Conservation (phyloP, 92 coral and sea anemone species). For the Zoanthus sociatus region DNA sequence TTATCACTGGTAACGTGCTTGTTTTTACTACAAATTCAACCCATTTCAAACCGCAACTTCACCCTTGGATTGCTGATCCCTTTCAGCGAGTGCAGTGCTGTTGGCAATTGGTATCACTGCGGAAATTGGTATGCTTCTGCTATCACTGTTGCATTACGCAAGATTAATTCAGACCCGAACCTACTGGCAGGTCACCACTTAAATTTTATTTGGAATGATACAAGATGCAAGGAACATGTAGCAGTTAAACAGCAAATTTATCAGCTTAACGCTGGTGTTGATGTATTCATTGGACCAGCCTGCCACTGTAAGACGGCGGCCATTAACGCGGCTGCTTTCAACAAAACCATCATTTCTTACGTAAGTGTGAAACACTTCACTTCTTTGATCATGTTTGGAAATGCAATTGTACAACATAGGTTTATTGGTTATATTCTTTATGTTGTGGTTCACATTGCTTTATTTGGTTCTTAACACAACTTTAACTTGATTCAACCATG, state of each 20-base stretch:
- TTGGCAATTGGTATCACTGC: conserved; percentile 37
- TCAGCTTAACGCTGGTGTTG: conserved; percentile 64
- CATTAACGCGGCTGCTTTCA: conserved; percentile 77
- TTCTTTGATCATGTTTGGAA: background rate
- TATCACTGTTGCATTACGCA: conserved; percentile 63
- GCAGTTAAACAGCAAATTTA: conserved; percentile 65
- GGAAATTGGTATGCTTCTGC: conserved; percentile 72
- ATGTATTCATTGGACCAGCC: conserved; percentile 77
- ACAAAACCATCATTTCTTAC: conserved; percentile 80
- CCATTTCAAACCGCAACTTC: conserved; percentile 30
- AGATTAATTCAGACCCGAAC: conserved; percentile 53
- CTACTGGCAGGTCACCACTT: conserved; percentile 56
- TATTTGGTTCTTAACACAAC: background rate
- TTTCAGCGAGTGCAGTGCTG: conserved; percentile 20
- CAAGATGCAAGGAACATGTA: conserved; percentile 63
- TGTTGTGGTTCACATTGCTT: background rate
- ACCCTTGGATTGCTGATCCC: conserved; percentile 60
- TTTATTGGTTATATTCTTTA: background rate
- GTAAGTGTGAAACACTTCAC: conserved; percentile 54
- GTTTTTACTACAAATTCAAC: conserved; percentile 6
- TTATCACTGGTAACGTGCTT: background rate
- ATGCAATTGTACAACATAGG: background rate
- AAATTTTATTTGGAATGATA: conserved; percentile 67
- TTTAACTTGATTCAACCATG: background rate
- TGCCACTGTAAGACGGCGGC: conserved; percentile 73